These are phyloP conservation scores for Buceros bicornis DNA, from an alignment of 2,797 vertebrate genomes.

Conservation along the genomic window DNA sequence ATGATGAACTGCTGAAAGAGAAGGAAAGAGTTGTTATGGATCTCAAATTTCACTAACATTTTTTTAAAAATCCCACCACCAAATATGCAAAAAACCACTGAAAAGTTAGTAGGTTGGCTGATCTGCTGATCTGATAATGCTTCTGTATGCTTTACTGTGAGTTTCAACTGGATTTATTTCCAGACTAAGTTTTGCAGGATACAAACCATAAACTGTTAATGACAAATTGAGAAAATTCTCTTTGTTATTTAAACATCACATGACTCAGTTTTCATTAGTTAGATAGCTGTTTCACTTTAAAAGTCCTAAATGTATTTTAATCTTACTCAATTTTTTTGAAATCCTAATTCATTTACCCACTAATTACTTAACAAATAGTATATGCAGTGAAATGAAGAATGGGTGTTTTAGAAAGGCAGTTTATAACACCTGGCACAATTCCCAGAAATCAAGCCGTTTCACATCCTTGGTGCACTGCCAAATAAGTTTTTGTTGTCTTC, in stretches of 20 bases:
- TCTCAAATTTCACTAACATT: conserved; percentile 13
- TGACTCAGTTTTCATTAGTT: conserved; percentile 60
- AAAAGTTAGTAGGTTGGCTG: not conserved
- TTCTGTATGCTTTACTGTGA: not conserved
- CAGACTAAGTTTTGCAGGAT: not conserved
- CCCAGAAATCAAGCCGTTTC: conserved; percentile 75
- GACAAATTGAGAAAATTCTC: conserved; percentile 60
- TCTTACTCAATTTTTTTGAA: conserved; percentile 58
- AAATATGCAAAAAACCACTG: not conserved
- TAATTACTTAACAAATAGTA: conserved; percentile 75
- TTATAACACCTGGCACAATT: conserved; percentile 71
- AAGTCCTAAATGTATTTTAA: conserved; percentile 69
- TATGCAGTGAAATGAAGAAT: conserved; percentile 57
- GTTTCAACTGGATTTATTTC: not conserved
- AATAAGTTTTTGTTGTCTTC: conserved; percentile 76
- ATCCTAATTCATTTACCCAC: conserved; percentile 65
- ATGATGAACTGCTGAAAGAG: conserved; percentile 45
- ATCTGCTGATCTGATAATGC: not conserved
- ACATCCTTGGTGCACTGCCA: conserved; percentile 62
- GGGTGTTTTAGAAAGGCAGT: conserved; percentile 71
- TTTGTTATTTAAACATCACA: conserved; percentile 62
- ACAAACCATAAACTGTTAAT: conserved; percentile 15
- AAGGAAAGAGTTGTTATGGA: conserved; percentile 11
- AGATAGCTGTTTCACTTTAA: conserved; percentile 67
- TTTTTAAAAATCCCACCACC: not conserved